These are phyloP conservation scores for Osmerus mordax DNA, from an alignment of 2,113 vertebrate genomes.

Conservation along the genomic window DNA sequence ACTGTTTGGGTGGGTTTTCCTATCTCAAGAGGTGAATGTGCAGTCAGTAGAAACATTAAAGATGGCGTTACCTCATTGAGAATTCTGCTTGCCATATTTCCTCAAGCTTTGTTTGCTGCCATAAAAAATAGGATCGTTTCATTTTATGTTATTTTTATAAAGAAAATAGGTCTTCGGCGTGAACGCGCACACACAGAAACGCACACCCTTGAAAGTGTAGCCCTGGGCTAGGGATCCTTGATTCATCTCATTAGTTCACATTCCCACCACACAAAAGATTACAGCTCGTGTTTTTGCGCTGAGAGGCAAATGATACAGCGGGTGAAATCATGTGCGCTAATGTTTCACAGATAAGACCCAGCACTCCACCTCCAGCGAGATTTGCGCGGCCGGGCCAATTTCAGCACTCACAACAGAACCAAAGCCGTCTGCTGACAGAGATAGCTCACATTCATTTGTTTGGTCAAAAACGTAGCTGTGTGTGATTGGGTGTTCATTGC, in stretches of 20 bases:
- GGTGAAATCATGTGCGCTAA: background rate
- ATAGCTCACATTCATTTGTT: too few species aligned
- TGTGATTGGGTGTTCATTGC: too few species aligned
- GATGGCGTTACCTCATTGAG: background rate
- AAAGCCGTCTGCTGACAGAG: too few species aligned
- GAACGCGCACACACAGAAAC: background rate
- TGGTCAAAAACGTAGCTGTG: too few species aligned
- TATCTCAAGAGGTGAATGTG: background rate
- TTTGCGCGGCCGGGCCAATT: background rate
- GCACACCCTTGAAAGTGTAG: conserved; percentile 35
- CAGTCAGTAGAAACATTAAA: background rate
- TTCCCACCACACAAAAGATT: conserved; percentile 61
- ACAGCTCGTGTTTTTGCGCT: conserved; percentile 45
- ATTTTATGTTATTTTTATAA: conserved; percentile 33
- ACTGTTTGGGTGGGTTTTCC: background rate
- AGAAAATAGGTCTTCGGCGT: conserved; percentile 27
- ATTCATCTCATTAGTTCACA: conserved; percentile 68
- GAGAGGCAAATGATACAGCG: conserved; percentile 33
- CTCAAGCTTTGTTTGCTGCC: conserved; percentile 19
- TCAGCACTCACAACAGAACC: background rate
- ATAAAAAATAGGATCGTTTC: conserved; percentile 34
- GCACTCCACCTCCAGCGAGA: background rate
- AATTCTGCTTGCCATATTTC: conserved; percentile 7
- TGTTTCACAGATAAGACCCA: background rate
- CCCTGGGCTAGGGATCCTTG: conserved; percentile 56